These are phyloP conservation scores for Leptura quadrifasciata DNA, from an alignment of 2,888 invertebrate species.

Conservation along the genomic window DNA sequence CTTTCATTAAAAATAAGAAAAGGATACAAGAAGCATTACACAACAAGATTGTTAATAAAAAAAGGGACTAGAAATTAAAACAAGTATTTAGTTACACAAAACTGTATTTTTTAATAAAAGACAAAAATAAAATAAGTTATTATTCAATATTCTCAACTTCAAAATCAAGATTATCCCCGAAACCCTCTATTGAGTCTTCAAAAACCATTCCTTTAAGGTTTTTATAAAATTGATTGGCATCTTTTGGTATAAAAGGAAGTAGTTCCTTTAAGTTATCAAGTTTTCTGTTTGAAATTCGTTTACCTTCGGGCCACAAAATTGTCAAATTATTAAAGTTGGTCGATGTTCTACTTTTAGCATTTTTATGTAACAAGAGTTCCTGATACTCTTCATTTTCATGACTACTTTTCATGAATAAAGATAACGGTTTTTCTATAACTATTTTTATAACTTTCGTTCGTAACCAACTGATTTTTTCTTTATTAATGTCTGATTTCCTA, in stretches of 20 bases:
- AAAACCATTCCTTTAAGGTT: conserved; percentile 13
- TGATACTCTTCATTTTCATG: conserved; percentile 15
- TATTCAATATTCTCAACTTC: conserved; percentile 10
- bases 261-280: conserved; percentile 12
- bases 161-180: neutral
- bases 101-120: too few species aligned
- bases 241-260: conserved; percentile 17
- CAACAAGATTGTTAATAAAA: too few species aligned
- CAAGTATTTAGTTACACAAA: too few species aligned
- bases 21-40: too few species aligned
- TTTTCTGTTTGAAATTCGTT: conserved; percentile 12
- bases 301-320: conserved; percentile 3
- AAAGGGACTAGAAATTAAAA: too few species aligned
- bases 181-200: too few species aligned
- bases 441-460: neutral
- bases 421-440: neutral
- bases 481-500: neutral
- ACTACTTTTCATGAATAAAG: conserved; percentile 10
- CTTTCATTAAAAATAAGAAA: too few species aligned
- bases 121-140: neutral
- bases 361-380: conserved; percentile 13
- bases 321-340: neutral
- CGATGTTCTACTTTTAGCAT: conserved; percentile 1
- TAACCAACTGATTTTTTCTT: neutral
- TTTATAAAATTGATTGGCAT: conserved; percentile 1